Evolutionary conservation across 2,113 vertebrate genomes (phyloP).

Genomic region (Euleptes europaea): DNA sequence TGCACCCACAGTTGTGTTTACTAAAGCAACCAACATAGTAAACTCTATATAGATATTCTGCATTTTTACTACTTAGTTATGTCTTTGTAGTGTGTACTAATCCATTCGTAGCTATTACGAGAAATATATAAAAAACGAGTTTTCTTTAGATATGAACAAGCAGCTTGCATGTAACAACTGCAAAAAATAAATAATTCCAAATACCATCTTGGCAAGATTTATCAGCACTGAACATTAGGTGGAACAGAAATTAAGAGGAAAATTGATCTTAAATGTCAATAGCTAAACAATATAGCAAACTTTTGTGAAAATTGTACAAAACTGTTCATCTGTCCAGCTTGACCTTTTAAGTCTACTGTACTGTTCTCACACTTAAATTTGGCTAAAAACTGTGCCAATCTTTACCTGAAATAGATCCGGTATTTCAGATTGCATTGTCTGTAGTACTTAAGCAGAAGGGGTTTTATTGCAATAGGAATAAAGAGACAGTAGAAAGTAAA

Average conservation of each 20-base stretch:
- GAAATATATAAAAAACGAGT: not conserved
- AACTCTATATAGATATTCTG: not conserved
- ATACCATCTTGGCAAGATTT: not conserved
- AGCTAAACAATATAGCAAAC: not conserved
- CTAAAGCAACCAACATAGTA: not conserved
- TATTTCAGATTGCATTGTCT: not conserved
- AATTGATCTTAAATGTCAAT: not conserved
- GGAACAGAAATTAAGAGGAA: slow-evolving; percentile 36
- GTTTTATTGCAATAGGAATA: not conserved
- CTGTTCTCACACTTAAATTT: not conserved
- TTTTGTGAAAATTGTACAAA: not conserved
- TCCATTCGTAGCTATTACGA: not conserved
- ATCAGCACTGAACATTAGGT: slow-evolving; percentile 8
- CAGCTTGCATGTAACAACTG: not conserved
- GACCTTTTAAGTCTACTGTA: slow-evolving; percentile 2
- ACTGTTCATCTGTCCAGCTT: not conserved
- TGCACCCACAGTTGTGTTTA: not conserved
- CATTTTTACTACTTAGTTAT: slow-evolving; percentile 8
- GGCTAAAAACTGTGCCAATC: not conserved
- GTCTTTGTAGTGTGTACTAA: not conserved
- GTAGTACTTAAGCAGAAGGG: not conserved
- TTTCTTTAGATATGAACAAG: not conserved
- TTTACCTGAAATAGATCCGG: not conserved
- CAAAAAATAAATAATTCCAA: slow-evolving; percentile 3
- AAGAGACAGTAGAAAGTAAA: not conserved